A percentile compares a stretch with the other conserved stretches of the same genome.
Conservation (phyloP, 2,888 invertebrate genomes). For the Platynereis dumerilii region DNA sequence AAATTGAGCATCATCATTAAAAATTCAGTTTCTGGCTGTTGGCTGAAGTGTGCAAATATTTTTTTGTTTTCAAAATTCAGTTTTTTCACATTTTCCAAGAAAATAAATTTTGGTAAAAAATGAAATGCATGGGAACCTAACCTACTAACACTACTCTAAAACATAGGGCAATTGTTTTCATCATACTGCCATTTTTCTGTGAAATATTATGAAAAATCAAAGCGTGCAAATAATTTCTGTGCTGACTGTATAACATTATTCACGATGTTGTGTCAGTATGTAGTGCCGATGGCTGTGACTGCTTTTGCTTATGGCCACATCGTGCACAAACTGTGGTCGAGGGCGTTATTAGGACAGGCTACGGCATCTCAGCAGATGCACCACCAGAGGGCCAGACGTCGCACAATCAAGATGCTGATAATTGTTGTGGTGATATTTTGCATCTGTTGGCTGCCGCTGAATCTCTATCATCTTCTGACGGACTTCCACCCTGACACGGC, state of each 20-base stretch:
- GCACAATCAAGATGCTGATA: constrained; percentile 65
- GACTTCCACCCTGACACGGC: constrained; percentile 54
- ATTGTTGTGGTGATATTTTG: constrained; percentile 64
- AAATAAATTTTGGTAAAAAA: too few species aligned
- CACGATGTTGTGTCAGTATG: constrained; percentile 63
- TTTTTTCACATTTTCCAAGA: too few species aligned
- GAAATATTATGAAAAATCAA: too few species aligned
- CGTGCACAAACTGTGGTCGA: constrained; percentile 55
- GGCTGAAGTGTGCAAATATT: too few species aligned
- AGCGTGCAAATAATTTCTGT: too few species aligned
- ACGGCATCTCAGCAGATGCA: constrained; percentile 61
- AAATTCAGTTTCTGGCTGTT: too few species aligned
- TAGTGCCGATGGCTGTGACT: constrained; percentile 62
- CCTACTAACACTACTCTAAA: too few species aligned
- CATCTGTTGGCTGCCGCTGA: constrained; percentile 66
- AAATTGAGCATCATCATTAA: too few species aligned
- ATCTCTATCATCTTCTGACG: constrained; percentile 63
- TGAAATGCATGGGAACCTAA: too few species aligned
- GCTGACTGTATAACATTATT: constrained; percentile 60
- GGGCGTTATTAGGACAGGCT: constrained; percentile 60
- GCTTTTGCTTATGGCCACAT: constrained; percentile 62
- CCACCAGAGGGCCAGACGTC: constrained; percentile 60
- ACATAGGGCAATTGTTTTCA: too few species aligned
- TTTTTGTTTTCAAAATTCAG: too few species aligned
- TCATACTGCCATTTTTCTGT: too few species aligned